Conservation (phyloP, 2,888 invertebrate species). For the Apodemia duryi region DNA sequence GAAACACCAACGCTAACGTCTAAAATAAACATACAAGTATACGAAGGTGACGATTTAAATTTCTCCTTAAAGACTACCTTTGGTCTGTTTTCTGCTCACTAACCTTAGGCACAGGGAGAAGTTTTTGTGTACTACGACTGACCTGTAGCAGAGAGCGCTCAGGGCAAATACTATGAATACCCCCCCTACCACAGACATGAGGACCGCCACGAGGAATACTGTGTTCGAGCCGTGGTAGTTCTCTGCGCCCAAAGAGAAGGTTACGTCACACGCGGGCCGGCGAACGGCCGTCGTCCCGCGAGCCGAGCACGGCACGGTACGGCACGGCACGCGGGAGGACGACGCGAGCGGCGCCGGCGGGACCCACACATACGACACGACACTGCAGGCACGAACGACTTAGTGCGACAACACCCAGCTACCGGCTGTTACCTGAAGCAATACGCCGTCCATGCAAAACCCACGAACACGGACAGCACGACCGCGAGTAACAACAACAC, state of each 20-base stretch:
- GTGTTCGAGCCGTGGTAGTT: slow-evolving; percentile 98
- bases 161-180: slow-evolving; percentile 99
- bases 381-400: slow-evolving; percentile 66
- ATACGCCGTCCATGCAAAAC: slow-evolving; percentile 96
- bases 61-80: slow-evolving; percentile 82
- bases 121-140: slow-evolving; percentile 99
- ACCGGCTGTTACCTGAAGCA: slow-evolving; percentile 91
- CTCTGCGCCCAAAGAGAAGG: slow-evolving; percentile 84
- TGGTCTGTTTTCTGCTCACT: slow-evolving; percentile 93
- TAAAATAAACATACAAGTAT: slow-evolving; percentile 78
- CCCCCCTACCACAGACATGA: slow-evolving; percentile 99
- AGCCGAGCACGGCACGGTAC: slow-evolving; percentile 29
- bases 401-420: slow-evolving; percentile 74
- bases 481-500: slow-evolving; percentile 95
- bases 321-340: slow-evolving; percentile 43
- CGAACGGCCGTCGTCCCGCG: slow-evolving; percentile 38
- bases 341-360: slow-evolving; percentile 52
- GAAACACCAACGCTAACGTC: slow-evolving; percentile 78
- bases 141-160: slow-evolving; percentile 99
- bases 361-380: slow-evolving; percentile 43
- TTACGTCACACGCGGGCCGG: slow-evolving; percentile 48
- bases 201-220: slow-evolving; percentile 97
- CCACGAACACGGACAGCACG: slow-evolving; percentile 96
- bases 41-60: slow-evolving; percentile 79
- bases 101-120: slow-evolving; percentile 99